Base-by-base conservation (phyloP, 2,888 invertebrate species). In the Philereme vetulata region DNA sequence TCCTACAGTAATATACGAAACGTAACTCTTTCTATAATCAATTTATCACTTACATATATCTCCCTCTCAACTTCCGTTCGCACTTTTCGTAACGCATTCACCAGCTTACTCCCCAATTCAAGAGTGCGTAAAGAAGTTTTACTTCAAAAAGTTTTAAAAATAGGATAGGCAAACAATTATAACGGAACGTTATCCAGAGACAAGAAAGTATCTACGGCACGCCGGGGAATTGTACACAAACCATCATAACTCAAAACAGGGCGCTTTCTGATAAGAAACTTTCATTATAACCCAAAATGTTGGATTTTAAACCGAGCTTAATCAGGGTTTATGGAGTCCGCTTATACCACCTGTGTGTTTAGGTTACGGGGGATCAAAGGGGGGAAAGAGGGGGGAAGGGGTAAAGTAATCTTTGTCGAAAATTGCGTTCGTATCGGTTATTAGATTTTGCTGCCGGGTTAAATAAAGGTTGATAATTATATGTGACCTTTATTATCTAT, bases 241-340 rank as follows among this genome's bases (percentile, higher is more conserved):
- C 75, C 76, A 75, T 76, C 82, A 83, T 92, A 90, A 86, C 81
- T 92, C 90, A 91, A 84, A 90, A 84, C 88, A 76, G 80, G 83
- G 81, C 81, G 84, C 76, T 78, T 70, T 57, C 87, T 85, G 92
- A 92, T 92, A 92, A 92, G 89, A 86, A 90, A 90, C 85, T 91
- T 92, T 90, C 91, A 90, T 92, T 92, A 90, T 75, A 72, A 72
- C 79, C 84, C 85, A 77, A 87, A 86, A 87, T 85, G 86, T 79
- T 85, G 85, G 88, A 90, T 91, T 91, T 90, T 88, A 91, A 91
- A 90, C 86, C 84, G 77, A 81, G 84, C 85, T 88, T 90, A 89
- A 90, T 90, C 87, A 88, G 87, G 81, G 82, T 84, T 83, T 81
- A 81, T 82, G 82, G 77, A 80, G 77, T 75, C 73, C 72, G 73